Base-by-base conservation (phyloP, 2,888 invertebrate genomes). In the Ectemnius cavifrons region DNA sequence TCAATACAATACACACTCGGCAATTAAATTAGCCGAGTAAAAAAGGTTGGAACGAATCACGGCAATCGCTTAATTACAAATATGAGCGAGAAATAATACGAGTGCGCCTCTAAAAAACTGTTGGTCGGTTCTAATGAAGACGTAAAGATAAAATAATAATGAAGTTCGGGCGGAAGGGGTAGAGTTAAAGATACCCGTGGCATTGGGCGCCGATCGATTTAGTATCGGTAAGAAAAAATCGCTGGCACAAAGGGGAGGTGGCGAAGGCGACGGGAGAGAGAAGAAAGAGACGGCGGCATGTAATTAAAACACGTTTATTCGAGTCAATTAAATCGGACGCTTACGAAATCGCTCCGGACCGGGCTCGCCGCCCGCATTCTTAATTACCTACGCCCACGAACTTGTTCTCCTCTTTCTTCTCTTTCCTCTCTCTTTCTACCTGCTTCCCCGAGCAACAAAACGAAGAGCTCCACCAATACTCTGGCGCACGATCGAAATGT, bases 221-320 rank as follows among this genome's bases (percentile, higher is more conserved):
- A 45, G 49, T 27, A 46, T n/a, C 14, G 59, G 61, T 14, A 4
- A 45, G 11, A 8, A 11, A 5, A 8, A 28, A 4, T 16, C 8
- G 72, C 11, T 2, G n/a, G 16, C 14, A n/a, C 37, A 49, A 23
- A 14, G 57, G 67, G 67, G 64, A 67, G 61, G 60, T 20, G 56
- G 52, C 45, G 52, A 20, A 56, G 37, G 37, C n/a, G 20, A 37
- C 8, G 8, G 59, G 45, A 63, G 27, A 49, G 62, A 4, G 59
- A 56, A 0, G 62, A 20, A 37, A 47, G 37, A 11, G 20, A 28
- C 56, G 16, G 58, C 65, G 70, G 70, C 64, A 69, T 66, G 77
- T 82, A 85, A 85, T 86, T 86, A 84, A 86, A 86, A 84, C 81
- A 79, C 79, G 83, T 84, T 84, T 81, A 86, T 84, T 84, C 80